phyloP scores from a whole-genome alignment of 2,113 vertebrate species.

The Empidonax traillii region DNA sequence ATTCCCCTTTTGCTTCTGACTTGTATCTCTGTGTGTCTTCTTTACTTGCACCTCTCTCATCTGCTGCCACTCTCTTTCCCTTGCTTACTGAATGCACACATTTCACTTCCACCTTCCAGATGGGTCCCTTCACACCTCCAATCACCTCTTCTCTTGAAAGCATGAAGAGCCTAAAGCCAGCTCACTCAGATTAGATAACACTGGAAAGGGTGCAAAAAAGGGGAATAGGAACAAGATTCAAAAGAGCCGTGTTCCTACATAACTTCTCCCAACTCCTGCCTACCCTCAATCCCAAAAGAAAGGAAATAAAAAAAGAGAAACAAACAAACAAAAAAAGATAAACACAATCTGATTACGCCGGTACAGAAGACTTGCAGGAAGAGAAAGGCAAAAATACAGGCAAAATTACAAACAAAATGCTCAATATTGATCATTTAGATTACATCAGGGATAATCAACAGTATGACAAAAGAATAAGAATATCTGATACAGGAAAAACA shows the following conservation, averaged over 20 bases:
- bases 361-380: background rate
- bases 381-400: background rate
- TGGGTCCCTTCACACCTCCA: background rate
- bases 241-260: background rate
- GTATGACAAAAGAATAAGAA: background rate
- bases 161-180: background rate
- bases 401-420: background rate
- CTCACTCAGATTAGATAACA: background rate
- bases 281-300: fast-evolving
- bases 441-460: conserved; percentile 33
- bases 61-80: background rate
- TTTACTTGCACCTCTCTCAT: background rate
- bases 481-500: background rate
- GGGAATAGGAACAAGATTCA: background rate
- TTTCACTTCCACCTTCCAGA: background rate
- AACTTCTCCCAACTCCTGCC: background rate
- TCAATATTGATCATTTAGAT: background rate
- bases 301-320: background rate
- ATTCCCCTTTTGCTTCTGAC: background rate
- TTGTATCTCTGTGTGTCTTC: background rate
- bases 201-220: background rate
- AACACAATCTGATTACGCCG: background rate
- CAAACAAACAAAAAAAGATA: background rate
- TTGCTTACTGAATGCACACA: background rate
- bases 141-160: background rate